phyloP scores from a whole-genome alignment of 2,113 vertebrate species.

The Sceloporus undulatus region DNA sequence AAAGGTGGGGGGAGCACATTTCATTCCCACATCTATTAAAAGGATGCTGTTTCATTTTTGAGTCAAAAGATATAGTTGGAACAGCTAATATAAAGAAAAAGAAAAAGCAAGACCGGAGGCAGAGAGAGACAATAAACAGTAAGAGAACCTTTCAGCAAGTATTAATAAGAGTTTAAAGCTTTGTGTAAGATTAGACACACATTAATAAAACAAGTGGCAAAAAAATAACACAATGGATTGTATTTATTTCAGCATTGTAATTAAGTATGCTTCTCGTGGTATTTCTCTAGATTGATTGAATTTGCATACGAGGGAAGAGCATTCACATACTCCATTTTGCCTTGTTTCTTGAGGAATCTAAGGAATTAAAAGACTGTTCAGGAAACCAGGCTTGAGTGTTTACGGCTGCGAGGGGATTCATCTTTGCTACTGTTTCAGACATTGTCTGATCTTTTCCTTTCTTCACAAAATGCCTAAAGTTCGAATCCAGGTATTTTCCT shows the following conservation, averaged over 20 bases:
- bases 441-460: constrained; percentile 73
- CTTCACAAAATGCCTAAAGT: constrained; percentile 68
- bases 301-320: neutral
- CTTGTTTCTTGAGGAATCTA: constrained; percentile 43
- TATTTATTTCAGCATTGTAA: constrained; percentile 73
- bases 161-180: constrained; percentile 92
- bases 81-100: constrained; percentile 71
- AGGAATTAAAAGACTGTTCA: constrained; percentile 60
- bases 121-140: constrained; percentile 82
- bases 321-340: neutral
- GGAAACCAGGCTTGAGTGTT: constrained; percentile 40
- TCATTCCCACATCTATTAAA: constrained; percentile 61
- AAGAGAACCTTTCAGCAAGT: constrained; percentile 86
- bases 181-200: constrained; percentile 83
- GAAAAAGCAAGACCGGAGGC: constrained; percentile 74
- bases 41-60: constrained; percentile 64
- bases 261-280: constrained; percentile 51
- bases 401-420: constrained; percentile 54
- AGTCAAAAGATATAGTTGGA: constrained; percentile 64
- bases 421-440: constrained; percentile 64
- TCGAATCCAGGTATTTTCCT: constrained; percentile 61
- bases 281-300: neutral
- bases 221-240: constrained; percentile 75
- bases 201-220: constrained; percentile 86
- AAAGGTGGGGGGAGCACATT: constrained; percentile 37